These are phyloP conservation scores for Parelbella ahira DNA, from an alignment of 2,888 invertebrate species.

Conservation along the genomic window DNA sequence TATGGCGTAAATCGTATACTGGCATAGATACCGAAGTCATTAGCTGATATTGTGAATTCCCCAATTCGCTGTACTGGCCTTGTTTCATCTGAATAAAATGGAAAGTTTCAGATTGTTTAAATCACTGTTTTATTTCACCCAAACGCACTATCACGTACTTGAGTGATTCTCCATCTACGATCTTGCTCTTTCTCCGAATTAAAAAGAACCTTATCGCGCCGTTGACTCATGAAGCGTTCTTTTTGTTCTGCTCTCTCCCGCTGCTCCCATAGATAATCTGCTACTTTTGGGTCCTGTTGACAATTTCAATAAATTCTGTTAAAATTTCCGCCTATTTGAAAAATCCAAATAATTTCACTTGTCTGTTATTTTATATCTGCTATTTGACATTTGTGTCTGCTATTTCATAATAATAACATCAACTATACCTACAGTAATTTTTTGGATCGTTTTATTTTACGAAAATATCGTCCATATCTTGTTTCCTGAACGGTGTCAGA, in stretches of 20 bases:
- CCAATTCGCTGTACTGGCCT: constrained; percentile 82
- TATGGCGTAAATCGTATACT: constrained; percentile 92
- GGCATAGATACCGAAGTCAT: constrained; percentile 97
- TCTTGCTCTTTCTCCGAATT: constrained; percentile 84
- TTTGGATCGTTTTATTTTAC: too few species aligned
- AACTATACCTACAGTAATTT: too few species aligned
- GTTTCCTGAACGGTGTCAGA: too few species aligned
- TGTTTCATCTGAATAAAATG: constrained; percentile 72
- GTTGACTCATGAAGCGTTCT: constrained; percentile 85
- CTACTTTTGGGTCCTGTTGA: constrained; percentile 94
- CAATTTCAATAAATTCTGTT: too few species aligned
- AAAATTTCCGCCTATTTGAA: too few species aligned
- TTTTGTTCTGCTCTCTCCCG: constrained; percentile 90
- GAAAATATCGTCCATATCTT: too few species aligned
- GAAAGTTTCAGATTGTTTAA: not conserved
- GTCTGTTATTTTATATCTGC: too few species aligned
- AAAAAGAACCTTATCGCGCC: constrained; percentile 81
- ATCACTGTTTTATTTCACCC: too few species aligned
- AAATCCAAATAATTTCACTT: too few species aligned
- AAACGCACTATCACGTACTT: constrained; percentile 50
- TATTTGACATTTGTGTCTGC: too few species aligned
- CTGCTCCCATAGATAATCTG: constrained; percentile 94
- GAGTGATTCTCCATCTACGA: constrained; percentile 77
- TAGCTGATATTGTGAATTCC: constrained; percentile 85
- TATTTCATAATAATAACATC: too few species aligned